Evolutionary conservation across 2,888 invertebrate species (phyloP), one percentile per base, ranked within the genome.

Genomic region (Tetranychus piercei): DNA sequence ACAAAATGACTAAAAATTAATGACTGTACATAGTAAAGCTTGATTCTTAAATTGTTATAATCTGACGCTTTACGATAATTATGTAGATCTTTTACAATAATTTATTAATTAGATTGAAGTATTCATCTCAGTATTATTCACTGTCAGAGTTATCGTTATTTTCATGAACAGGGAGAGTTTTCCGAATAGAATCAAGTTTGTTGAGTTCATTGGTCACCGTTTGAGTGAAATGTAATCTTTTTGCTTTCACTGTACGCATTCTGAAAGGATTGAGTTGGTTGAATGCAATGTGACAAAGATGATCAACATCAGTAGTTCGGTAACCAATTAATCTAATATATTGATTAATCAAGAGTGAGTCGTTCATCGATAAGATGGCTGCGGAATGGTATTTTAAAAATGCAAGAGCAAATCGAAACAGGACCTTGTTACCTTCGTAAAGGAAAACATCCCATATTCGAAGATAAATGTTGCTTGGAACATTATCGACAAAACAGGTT

Each of bases 391-490:
- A 80, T 79, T 84, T 83, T 73, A 86, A 80, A 67, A 85, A 81
- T 55, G 85, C 85, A 74, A 86, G 80, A 3, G 85, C 83, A 79
- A 85, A 85, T 6, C 86, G 83, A 80, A 86, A 86, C 75, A 86
- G 79, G 64, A 85, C 84, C 83, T 86, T 86, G 78, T 83, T 83
- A 3, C 86, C 86, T 79, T 86, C 86, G 79, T 82, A 84, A 7
- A 86, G 81, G 79, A 86, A 85, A 8, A 83, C 81, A 79, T 86
- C 86, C 84, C 86, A 86, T 66, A 86, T 83, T 44, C 82, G 80
- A 22, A 86, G 81, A 80, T 85, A 86, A 65, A 84, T 82, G 45
- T 83, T 81, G 73, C 83, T 83, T 0, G 84, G 84, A 23, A 85
- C 81, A 77, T 83, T 83, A 79, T 86, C 86, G n/a, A 85, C 84